Conservation (phyloP, 2,888 invertebrate species). For the Synergus itoensis region DNA sequence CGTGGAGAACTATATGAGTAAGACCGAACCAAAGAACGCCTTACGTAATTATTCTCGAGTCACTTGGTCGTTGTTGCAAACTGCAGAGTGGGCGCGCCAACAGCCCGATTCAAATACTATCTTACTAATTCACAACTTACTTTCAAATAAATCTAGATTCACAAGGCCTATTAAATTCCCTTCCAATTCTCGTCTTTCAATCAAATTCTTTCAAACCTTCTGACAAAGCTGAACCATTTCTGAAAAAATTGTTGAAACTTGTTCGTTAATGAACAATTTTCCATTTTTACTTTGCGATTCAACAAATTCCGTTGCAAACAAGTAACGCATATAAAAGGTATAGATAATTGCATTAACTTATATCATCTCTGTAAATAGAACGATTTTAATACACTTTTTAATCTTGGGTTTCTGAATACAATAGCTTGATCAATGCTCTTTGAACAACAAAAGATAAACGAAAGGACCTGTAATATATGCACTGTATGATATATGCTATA, state of each 20-base stretch:
- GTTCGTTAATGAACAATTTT: no score
- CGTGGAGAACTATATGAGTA: slow-evolving; percentile 57
- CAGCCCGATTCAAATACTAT: slow-evolving; percentile 47
- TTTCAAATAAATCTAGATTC: slow-evolving; percentile 23
- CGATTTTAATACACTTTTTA: background rate
- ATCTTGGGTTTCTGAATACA: background rate
- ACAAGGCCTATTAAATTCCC: background rate
- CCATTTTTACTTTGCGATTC: no score
- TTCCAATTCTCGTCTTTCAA: background rate
- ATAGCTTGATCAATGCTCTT: background rate
- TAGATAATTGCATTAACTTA: no score
- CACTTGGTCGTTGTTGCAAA: slow-evolving; percentile 51
- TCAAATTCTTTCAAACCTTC: background rate
- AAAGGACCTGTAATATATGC: background rate
- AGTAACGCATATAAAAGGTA: no score
- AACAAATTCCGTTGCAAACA: no score
- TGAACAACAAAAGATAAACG: slow-evolving; percentile 1
- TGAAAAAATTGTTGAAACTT: background rate
- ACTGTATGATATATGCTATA: no score
- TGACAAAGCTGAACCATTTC: background rate
- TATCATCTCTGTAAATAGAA: no score
- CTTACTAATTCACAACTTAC: slow-evolving; percentile 44
- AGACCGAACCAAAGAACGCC: slow-evolving; percentile 57
- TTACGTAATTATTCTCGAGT: slow-evolving; percentile 54
- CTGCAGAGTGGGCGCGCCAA: slow-evolving; percentile 54